These are phyloP conservation scores for Nebria brevicollis DNA, from an alignment of 2,888 invertebrate genomes.

Conservation along the genomic window DNA sequence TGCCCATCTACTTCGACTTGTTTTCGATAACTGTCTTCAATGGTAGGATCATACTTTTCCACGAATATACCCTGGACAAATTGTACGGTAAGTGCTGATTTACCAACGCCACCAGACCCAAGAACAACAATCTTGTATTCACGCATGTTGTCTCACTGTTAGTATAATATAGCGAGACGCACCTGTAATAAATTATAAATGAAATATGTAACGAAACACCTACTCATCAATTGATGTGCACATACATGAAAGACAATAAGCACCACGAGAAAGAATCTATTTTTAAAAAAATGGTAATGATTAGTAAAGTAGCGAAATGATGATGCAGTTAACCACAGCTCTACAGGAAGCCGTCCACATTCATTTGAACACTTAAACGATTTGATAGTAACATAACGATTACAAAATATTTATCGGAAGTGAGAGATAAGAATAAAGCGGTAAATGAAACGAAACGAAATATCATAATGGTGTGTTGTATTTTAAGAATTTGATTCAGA, in stretches of 20 bases:
- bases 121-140: slow-evolving; percentile 99
- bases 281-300: neutral
- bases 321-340: slow-evolving; percentile 54
- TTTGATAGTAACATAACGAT: slow-evolving; percentile 36
- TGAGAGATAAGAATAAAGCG: slow-evolving; percentile 28
- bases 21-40: slow-evolving; percentile 99
- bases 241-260: neutral
- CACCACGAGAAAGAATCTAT: neutral
- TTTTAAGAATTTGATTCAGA: slow-evolving; percentile 25
- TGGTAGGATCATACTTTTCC: slow-evolving; percentile 99
- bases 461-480: neutral
- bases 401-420: slow-evolving; percentile 40
- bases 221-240: neutral
- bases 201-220: neutral
- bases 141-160: slow-evolving; percentile 77
- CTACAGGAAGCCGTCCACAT: slow-evolving; percentile 54
- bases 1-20: slow-evolving; percentile 99
- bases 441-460: slow-evolving; percentile 15
- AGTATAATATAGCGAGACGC: slow-evolving; percentile 39
- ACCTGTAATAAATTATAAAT: slow-evolving; percentile 15
- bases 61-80: slow-evolving; percentile 99
- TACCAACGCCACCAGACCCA: slow-evolving; percentile 99
- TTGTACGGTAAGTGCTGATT: slow-evolving; percentile 97
- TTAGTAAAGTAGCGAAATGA: slow-evolving; percentile 25
- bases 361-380: slow-evolving; percentile 35